These are phyloP conservation scores for Dendrocincla fuliginosa DNA, from an alignment of 2,797 vertebrate genomes.

Conservation along the genomic window DNA sequence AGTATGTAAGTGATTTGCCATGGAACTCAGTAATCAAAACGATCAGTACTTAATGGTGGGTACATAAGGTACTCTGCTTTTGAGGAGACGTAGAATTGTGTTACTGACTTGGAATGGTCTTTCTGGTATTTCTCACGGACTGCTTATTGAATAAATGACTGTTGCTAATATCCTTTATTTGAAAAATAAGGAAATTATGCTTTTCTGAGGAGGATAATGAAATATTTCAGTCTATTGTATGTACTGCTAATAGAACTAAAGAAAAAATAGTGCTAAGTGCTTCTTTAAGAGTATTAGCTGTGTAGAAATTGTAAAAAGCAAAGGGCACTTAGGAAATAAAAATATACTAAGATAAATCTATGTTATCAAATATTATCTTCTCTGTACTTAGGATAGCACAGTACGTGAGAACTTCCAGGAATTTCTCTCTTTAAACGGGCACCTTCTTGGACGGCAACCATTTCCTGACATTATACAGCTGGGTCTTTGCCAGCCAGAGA, in stretches of 20 bases:
- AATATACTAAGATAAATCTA: background rate
- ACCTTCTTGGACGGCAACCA: constrained; percentile 89
- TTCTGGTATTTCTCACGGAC: background rate
- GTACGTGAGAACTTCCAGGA: constrained; percentile 93
- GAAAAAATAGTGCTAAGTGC: background rate
- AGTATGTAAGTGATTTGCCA: background rate
- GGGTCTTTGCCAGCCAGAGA: constrained; percentile 87
- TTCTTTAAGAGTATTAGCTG: background rate
- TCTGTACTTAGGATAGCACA: constrained; percentile 81
- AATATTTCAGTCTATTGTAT: background rate
- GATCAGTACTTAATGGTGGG: background rate
- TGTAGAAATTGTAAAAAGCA: background rate
- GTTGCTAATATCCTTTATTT: background rate
- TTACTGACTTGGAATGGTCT: background rate
- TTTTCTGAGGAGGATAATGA: background rate
- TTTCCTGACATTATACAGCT: constrained; percentile 93
- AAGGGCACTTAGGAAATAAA: background rate
- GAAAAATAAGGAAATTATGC: background rate
- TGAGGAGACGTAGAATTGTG: background rate
- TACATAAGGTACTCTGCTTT: background rate
- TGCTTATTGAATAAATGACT: background rate
- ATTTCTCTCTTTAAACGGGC: constrained; percentile 94
- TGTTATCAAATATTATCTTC: background rate
- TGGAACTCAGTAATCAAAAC: background rate
- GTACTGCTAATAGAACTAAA: background rate